A percentile compares a stretch with the other conserved stretches of the same genome.
Evolutionary conservation across 2,113 vertebrate genomes (phyloP).

Genomic region (Micromys minutus): DNA sequence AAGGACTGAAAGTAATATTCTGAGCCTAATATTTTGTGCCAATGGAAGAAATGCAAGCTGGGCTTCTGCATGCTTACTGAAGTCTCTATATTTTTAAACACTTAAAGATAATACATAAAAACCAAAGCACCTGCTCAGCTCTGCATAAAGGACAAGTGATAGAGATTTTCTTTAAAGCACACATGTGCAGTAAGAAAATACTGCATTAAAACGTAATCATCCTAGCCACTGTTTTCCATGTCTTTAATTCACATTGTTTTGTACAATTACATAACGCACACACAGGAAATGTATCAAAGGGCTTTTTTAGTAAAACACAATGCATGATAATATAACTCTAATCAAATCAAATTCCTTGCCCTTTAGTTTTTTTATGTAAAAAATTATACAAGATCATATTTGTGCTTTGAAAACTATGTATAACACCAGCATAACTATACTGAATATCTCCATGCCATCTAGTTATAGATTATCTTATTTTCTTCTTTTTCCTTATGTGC

Average conservation of each 20-base stretch:
- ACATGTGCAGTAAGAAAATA: conserved; percentile 16
- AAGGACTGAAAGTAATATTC: conserved; percentile 27
- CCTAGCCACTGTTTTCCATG: neutral
- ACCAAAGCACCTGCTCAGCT: neutral
- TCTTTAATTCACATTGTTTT: conserved; percentile 36
- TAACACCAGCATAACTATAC: neutral
- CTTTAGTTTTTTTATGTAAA: conserved; percentile 23
- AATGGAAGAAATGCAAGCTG: conserved; percentile 40
- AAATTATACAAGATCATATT: conserved; percentile 24
- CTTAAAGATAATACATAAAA: conserved; percentile 24
- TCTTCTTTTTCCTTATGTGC: conserved; percentile 36
- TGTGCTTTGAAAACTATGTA: neutral
- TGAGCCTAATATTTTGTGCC: conserved; percentile 35
- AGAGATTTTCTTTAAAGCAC: conserved; percentile 44
- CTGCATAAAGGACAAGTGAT: conserved; percentile 15
- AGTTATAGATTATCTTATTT: conserved; percentile 17
- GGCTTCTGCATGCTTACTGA: neutral
- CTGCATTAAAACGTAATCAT: conserved; percentile 26
- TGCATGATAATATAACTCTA: conserved; percentile 34
- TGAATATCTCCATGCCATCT: conserved; percentile 1
- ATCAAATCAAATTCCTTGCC: conserved; percentile 12
- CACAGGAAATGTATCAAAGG: conserved; percentile 8
- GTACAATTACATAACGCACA: conserved; percentile 18
- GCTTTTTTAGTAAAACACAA: conserved; percentile 30
- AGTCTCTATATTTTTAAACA: conserved; percentile 52